These are phyloP conservation scores for Hippocampus guttulatus DNA, from an alignment of 2,113 vertebrate genomes.

Conservation along the genomic window DNA sequence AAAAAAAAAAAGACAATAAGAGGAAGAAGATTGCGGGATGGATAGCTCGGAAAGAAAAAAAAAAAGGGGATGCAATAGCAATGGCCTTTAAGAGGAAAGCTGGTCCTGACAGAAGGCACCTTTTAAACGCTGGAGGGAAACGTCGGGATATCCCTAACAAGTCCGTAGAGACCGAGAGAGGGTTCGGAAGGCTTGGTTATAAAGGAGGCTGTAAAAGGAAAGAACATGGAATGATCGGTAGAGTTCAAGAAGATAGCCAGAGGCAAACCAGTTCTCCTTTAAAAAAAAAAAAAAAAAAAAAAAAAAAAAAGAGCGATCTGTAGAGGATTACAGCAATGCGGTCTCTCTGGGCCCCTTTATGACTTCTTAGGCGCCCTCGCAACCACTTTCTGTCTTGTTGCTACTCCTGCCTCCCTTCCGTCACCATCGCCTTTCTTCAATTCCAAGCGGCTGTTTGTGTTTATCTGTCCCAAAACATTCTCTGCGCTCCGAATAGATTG, in stretches of 20 bases:
- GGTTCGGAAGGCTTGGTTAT: conserved; percentile 9
- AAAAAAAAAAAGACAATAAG: not conserved
- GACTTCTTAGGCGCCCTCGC: conserved; percentile 28
- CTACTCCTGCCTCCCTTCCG: not conserved
- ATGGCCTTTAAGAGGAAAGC: conserved; percentile 13
- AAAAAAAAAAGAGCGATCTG: not conserved
- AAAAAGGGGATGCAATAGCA: not conserved
- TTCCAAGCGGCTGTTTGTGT: conserved; percentile 7
- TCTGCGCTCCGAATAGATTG: conserved; percentile 10
- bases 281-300: conserved; percentile 7
- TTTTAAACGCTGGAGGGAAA: conserved; percentile 25
- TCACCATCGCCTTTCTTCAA: conserved; percentile 18
- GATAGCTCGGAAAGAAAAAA: not conserved
- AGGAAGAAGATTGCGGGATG: not conserved
- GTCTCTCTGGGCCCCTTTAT: conserved; percentile 7
- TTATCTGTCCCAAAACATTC: not conserved
- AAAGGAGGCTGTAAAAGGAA: not conserved
- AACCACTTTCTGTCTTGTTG: conserved; percentile 8
- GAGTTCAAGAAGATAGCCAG: not conserved
- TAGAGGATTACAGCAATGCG: conserved; percentile 43
- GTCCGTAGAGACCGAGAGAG: conserved; percentile 53
- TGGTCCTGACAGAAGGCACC: conserved; percentile 6
- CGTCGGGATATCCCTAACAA: conserved; percentile 56
- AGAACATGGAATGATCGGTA: not conserved
- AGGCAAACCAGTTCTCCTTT: conserved; percentile 20